These are phyloP conservation scores for Oreochromis aureus DNA, from an alignment of 2,113 vertebrate genomes.

Conservation along the genomic window DNA sequence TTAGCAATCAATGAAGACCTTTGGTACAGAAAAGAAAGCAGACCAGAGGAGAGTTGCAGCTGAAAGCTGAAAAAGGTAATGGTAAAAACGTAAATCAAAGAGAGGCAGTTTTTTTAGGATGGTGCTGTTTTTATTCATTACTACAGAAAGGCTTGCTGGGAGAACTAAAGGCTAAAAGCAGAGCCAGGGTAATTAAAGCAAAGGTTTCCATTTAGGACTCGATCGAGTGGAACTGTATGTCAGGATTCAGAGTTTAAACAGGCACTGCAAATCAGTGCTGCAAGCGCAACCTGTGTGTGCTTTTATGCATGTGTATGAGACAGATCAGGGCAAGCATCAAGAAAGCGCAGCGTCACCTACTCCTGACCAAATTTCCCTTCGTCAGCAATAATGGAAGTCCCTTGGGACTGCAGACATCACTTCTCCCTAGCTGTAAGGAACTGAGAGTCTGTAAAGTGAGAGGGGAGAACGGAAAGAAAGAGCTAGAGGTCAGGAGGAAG, in stretches of 20 bases:
- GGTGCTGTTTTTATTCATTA: neutral
- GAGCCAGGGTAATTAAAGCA: neutral
- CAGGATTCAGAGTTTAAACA: neutral
- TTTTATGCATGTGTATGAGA: neutral
- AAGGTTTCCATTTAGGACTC: neutral
- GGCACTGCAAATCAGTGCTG: neutral
- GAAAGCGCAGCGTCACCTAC: constrained; percentile 45
- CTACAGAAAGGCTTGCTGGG: neutral
- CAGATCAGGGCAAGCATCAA: constrained; percentile 41
- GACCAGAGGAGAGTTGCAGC: neutral
- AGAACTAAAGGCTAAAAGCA: neutral
- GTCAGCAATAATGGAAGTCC: constrained; percentile 36
- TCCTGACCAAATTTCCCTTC: constrained; percentile 33
- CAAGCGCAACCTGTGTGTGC: neutral
- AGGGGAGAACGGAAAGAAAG: neutral
- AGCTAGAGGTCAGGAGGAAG: neutral
- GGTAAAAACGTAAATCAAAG: neutral
- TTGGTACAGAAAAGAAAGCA: neutral
- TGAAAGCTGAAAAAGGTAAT: neutral
- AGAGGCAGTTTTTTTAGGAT: neutral
- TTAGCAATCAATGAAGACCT: neutral
- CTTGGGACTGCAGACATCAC: neutral
- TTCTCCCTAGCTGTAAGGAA: constrained; percentile 1
- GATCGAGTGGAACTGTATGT: neutral
- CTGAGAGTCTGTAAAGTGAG: neutral